Percentiles rank a stretch among this genome's conserved stretches.
Evolutionary conservation across 1,140 invertebrate species (phyloP).

Genomic region (Sitobion miscanthi): DNA sequence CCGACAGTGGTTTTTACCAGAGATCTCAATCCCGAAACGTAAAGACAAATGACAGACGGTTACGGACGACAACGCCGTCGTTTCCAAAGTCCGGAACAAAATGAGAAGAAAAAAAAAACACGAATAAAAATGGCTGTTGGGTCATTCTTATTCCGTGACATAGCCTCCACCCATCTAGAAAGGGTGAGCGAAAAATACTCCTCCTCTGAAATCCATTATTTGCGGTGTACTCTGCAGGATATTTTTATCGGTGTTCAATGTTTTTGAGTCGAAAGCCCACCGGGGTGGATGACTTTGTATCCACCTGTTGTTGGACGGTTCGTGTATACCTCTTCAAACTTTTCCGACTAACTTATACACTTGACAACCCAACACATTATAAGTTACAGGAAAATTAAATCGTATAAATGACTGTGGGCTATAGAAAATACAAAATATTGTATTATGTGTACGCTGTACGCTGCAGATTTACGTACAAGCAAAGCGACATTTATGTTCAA

Average conservation of each 20-base stretch:
- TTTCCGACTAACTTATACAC: neutral
- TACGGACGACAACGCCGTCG: conserved; percentile 34
- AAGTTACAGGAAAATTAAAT: neutral
- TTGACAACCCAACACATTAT: neutral
- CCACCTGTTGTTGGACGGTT: neutral
- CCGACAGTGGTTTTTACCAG: conserved; percentile 28
- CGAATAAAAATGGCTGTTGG: conserved; percentile 28
- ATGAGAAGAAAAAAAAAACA: neutral
- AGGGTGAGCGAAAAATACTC: neutral
- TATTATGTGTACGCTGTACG: neutral
- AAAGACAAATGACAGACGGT: conserved; percentile 50
- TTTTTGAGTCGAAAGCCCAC: neutral
- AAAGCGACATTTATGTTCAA: neutral
- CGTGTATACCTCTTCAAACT: neutral
- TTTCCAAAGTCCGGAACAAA: conserved; percentile 11
- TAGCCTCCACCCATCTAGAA: neutral
- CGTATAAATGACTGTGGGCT: neutral
- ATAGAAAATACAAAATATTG: neutral
- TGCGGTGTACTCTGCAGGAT: neutral
- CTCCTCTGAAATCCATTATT: neutral
- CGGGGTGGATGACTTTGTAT: neutral
- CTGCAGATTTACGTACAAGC: neutral
- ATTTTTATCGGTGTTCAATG: neutral
- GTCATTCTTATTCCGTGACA: conserved; percentile 38
- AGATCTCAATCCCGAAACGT: conserved; percentile 18